These are phyloP conservation scores for Eueides isabella DNA, from an alignment of 1,140 invertebrate species.

Conservation along the genomic window DNA sequence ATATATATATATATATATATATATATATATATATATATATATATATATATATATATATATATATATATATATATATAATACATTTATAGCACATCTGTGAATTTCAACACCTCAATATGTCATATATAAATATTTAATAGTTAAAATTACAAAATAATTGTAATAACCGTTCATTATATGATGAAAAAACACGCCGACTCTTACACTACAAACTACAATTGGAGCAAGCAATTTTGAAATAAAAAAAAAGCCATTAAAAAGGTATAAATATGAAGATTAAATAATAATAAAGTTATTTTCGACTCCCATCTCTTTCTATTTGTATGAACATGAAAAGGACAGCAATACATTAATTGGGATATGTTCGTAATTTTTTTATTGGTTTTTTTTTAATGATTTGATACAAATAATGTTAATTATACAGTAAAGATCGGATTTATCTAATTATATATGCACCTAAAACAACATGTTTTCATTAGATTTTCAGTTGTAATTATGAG, in stretches of 20 bases:
- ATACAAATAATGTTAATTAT: background rate
- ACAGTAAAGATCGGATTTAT: too few relatives aligned
- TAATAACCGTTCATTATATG: background rate
- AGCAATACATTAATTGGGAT: background rate
- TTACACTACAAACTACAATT: background rate
- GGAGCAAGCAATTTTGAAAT: background rate
- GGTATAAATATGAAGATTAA: slow-evolving; percentile 27
- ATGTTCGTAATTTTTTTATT: background rate
- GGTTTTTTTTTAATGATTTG: background rate
- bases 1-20: too few relatives aligned
- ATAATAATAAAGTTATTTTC: slow-evolving; percentile 61
- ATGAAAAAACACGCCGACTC: background rate
- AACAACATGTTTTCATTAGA: too few relatives aligned
- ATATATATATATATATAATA: too few relatives aligned
- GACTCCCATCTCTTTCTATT: background rate
- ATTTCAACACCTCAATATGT: too few relatives aligned
- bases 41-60: too few relatives aligned
- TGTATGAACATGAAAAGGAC: background rate
- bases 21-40: too few relatives aligned
- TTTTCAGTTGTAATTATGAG: too few relatives aligned
- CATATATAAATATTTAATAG: too few relatives aligned
- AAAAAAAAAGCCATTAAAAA: slow-evolving; percentile 3
- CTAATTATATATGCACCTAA: too few relatives aligned
- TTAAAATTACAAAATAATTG: background rate
- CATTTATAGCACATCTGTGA: too few relatives aligned